These are phyloP conservation scores for Bicyclus anynana DNA, from an alignment of 1,140 invertebrate genomes.

Conservation along the genomic window DNA sequence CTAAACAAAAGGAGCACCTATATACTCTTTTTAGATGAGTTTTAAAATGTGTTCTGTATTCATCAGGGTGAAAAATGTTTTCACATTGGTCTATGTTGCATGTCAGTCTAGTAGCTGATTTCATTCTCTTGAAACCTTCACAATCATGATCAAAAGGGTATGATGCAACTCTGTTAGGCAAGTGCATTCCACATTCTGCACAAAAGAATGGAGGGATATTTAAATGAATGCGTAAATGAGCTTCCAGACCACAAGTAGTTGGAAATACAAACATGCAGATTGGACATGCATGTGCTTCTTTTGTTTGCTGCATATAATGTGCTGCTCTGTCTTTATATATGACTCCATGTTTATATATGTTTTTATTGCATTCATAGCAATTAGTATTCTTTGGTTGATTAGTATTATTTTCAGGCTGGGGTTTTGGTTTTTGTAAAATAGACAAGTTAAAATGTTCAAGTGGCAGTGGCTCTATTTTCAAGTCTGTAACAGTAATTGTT, in stretches of 20 bases:
- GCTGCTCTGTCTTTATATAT: constrained; percentile 45
- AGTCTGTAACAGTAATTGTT: constrained; percentile 63
- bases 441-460: constrained; percentile 15
- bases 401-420: constrained; percentile 11
- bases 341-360: constrained; percentile 29
- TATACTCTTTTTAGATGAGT: constrained; percentile 64
- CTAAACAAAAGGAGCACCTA: constrained; percentile 63
- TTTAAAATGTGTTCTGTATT: constrained; percentile 65
- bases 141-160: constrained; percentile 71
- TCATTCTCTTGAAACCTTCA: constrained; percentile 72
- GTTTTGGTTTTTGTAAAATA: constrained; percentile 1
- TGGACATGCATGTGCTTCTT: constrained; percentile 43
- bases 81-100: constrained; percentile 63
- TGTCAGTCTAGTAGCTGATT: constrained; percentile 61
- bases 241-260: constrained; percentile 63
- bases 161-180: constrained; percentile 39
- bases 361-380: constrained; percentile 52
- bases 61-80: constrained; percentile 57
- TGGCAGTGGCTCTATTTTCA: constrained; percentile 61
- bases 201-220: constrained; percentile 68
- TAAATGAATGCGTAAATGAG: constrained; percentile 72
- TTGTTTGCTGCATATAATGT: constrained; percentile 54
- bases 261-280: constrained; percentile 71
- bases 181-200: constrained; percentile 73
- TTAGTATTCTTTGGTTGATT: constrained; percentile 3